Evolutionary conservation across 2,797 vertebrate species (phyloP), one percentile per base, ranked within the genome.

Genomic region (Scomberomorus guttatus): DNA sequence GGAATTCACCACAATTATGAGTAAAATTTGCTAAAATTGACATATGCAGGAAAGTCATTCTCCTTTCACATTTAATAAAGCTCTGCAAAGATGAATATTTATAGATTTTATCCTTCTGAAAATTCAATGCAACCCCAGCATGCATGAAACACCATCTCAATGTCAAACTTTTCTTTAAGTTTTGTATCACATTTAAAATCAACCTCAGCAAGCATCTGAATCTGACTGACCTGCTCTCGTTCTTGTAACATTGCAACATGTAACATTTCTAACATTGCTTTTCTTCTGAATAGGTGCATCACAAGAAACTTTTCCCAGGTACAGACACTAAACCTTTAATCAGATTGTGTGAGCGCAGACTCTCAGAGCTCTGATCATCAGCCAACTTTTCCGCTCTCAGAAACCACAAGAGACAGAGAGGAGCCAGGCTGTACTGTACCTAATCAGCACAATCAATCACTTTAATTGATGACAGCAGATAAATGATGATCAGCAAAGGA

Each of bases 291-390:
- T 32, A 32, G 29, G 6, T 27, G 54, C 62, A 60, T 52, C 42
- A 34, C 39, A 34, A 29, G 22, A 77, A 76, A 75, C 59, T 50
- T 83, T 39, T 59, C 29, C 29, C 29, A 6, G 29, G 4, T 32
- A 32, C 29, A 44, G 34, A 27, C 7, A 8, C n/a, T 9, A 18
- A 85, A 85, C 80, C 81, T 90, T 79, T 61, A 83, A 83, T 83
- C 68, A 44, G 71, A 74, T 56, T 48, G 44, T 56, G 9, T 10
- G 37, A 37, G 37, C 37, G 37, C 37, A 11, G 37, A 37, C 37
- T 11, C 37, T 32, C 32, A 4, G 56, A 52, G 48, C 61, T 82
- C 25, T 87, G 73, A 83, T 75, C 56, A 58, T 50, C 42, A n/a
- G 71, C 80, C 77, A 78, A 34, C 52, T 73, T 60, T 5, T 74